Evolutionary conservation across 2,113 vertebrate species (phyloP), one percentile per base, ranked within the genome.

Genomic region (Zosterops lateralis): DNA sequence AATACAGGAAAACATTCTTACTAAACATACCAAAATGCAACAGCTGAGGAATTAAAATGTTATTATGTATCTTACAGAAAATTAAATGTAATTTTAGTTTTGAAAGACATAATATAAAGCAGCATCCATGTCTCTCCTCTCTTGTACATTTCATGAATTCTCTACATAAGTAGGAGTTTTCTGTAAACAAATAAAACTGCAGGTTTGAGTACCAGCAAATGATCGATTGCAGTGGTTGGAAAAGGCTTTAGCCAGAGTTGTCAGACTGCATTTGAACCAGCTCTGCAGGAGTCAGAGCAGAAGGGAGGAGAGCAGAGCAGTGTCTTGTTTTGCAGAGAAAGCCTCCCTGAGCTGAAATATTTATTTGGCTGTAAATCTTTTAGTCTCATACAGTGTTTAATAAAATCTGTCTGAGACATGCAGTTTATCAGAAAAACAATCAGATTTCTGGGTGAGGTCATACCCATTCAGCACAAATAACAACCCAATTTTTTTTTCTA

Each of bases 301-400:
- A 65, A 67, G 36, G 68, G 70, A 94, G 67, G 81, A 73, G 42
- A 36, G 64, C 26, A 47, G 21, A 77, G 50, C 40, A 32, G 36
- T 75, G 66, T 20, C 67, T 91, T 71, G 57, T 88, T 96, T 90
- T 92, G 76, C 70, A 66, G 36, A 82, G 36, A 82, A 78, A 76
- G 36, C 48, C 71, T 90, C 75, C 34, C 42, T 6, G 16, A 79
- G n/a, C 1, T 60, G 29, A 93, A 91, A 32, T 90, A 54, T 54
- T 91, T 84, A 20, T 71, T 95, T 65, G 86, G 47, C 54, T 77
- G 26, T 92, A 90, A 83, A 83, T 77, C 40, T 84, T 77, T 42
- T 19, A 54, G 80, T 80, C 50, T 86, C 28, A 26, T 26, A 38
- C 53, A 32, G 42, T 29, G 60, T 66, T 83, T 72, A 74, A 38